Base-by-base conservation (phyloP, 1,140 invertebrate species). In the Plectus sambesii region DNA sequence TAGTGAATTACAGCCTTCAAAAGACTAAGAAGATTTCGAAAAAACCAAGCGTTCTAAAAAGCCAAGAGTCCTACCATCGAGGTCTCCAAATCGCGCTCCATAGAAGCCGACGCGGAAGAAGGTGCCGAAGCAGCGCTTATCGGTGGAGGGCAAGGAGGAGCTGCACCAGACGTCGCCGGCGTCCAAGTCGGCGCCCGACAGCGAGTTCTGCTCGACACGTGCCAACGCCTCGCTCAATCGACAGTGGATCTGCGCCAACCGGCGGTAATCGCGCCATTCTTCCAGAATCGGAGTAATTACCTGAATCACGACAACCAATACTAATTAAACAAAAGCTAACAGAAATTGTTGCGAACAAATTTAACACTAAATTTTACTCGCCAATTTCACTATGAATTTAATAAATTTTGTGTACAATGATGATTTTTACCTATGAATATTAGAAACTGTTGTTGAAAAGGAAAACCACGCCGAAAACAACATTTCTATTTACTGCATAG, bases 71-170 rank as follows among this genome's bases (percentile, higher is more conserved):
- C n/a, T n/a, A n/a, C 81, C 82, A 70, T 89, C 81, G 19, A 96
- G 74, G 75, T 96, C 90, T 0, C 87, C 89, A 74, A 96, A 94
- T 65, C 85, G 82, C 0, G 79, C 74, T 0, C 90, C 90, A 74
- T 94, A 96, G 72, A 96, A 96, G 22, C 87, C 89, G 27, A 96
- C 88, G 55, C 90, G 63, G 49, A 69, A 66, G 49, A 94, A 96
- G 0, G 90, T 90, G 1, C 88, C 88, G 75, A 96, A 96, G 27
- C 94, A 83, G 46, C 90, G 77, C 72, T 94, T 94, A 12, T 89
- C 88, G 58, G 86, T 81, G 48, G 61, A 85, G 65, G n/a, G n/a
- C n/a, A n/a, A 81, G 87, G 22, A 80, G 82, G 59, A n/a, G n/a
- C n/a, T n/a, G n/a, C n/a, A n/a, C n/a, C n/a, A n/a, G n/a, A 19